These are phyloP conservation scores for Steatornis caripensis DNA, from an alignment of 2,113 vertebrate species.

Conservation along the genomic window DNA sequence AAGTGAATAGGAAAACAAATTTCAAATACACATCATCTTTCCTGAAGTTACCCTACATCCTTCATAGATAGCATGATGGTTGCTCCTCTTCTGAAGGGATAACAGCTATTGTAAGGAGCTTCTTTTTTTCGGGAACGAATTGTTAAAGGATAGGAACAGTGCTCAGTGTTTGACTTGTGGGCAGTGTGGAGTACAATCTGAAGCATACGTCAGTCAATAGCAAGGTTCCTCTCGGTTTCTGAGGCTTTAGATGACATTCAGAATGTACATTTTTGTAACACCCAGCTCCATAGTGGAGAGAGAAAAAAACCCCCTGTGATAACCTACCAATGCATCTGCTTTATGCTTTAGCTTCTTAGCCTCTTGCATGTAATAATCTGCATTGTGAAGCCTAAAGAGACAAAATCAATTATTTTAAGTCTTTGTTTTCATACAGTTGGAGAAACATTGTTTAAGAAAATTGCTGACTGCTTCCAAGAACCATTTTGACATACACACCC, in stretches of 20 bases:
- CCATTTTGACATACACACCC: neutral
- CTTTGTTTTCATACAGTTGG: neutral
- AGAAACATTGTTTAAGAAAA: neutral
- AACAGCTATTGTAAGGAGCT: neutral
- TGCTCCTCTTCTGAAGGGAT: neutral
- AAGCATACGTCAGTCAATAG: neutral
- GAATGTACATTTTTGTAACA: neutral
- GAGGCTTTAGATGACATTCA: neutral
- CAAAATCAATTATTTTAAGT: conserved; percentile 40
- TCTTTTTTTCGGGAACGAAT: neutral
- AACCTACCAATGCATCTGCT: conserved; percentile 90
- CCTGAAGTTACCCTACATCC: neutral
- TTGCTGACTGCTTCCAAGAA: neutral
- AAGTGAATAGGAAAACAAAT: neutral
- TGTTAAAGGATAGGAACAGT: neutral
- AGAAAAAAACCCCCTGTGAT: neutral
- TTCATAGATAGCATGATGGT: neutral
- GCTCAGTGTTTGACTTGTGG: neutral
- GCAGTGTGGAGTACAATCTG: neutral
- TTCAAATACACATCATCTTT: neutral
- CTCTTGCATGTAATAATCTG: conserved; percentile 94
- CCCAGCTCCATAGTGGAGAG: neutral
- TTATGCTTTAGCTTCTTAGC: conserved; percentile 96
- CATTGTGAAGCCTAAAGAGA: conserved; percentile 86
- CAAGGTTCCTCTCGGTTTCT: neutral